Conservation (phyloP, 2,888 invertebrate genomes). For the Metallyticus violacea region DNA sequence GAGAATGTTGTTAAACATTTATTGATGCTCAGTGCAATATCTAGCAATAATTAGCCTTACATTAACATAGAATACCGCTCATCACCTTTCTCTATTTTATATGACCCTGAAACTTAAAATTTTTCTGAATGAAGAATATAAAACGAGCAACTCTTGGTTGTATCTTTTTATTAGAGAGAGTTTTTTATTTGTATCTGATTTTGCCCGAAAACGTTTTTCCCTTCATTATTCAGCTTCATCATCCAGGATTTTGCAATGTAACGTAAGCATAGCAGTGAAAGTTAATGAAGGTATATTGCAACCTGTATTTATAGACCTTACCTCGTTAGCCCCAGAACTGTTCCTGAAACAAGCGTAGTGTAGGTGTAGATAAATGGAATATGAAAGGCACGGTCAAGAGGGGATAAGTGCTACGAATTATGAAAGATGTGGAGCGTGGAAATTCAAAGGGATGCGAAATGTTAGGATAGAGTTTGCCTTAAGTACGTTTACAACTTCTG, state of each 20-base stretch:
- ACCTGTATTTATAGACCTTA: neutral
- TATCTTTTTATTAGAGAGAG: neutral
- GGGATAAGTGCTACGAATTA: neutral
- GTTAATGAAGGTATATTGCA: too few relatives aligned
- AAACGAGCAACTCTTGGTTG: neutral
- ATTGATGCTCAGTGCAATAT: too few relatives aligned
- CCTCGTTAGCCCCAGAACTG: neutral
- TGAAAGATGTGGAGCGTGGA: neutral
- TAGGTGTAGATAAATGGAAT: neutral
- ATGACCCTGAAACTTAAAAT: too few relatives aligned
- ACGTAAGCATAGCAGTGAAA: neutral
- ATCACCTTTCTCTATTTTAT: too few relatives aligned
- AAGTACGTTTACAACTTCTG: neutral
- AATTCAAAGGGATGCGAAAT: neutral
- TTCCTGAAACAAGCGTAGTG: neutral
- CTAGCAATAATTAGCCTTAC: too few relatives aligned
- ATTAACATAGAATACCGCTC: too few relatives aligned
- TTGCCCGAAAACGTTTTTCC: too few relatives aligned
- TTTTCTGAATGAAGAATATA: neutral
- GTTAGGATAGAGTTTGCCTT: too few relatives aligned
- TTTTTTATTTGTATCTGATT: neutral
- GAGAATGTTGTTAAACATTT: too few relatives aligned
- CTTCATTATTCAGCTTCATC: neutral
- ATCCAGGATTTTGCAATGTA: neutral
- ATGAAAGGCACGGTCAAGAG: neutral